Evolutionary conservation across 2,113 vertebrate species (phyloP), one percentile per base, ranked within the genome.

Genomic region (Nibea coibor): DNA sequence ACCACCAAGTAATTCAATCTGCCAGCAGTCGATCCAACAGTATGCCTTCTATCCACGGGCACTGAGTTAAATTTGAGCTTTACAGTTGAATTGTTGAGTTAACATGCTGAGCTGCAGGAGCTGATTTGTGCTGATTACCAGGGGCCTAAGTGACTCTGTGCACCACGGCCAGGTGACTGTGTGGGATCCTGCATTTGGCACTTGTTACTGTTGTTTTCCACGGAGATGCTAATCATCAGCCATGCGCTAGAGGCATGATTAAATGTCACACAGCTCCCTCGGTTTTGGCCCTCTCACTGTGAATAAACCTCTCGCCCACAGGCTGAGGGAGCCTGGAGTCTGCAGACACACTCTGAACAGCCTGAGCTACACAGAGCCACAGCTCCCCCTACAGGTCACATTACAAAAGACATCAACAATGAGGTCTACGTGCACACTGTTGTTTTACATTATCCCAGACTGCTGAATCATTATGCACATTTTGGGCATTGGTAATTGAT

Each of bases 171-270:
- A 85, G 84, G 85, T 92, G 90, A 85, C 79, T 88, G 84, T 79
- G 77, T 80, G 65, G 72, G 75, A 87, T 82, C 75, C 85, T 83
- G 85, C 72, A 24, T 88, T 87, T 88, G 85, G 77, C 80, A 66
- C 72, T 75, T 75, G 84, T 86, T 87, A 68, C 65, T 82, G 82
- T 80, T 82, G 78, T 90, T 91, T 85, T 89, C 83, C 80, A 80
- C 74, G 69, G 72, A 90, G 86, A 91, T 92, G 89, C 77, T 87
- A 90, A 93, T 92, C 86, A 91, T 86, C 79, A 79, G 80, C 85
- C 72, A 81, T 85, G 88, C 57, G 79, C 83, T 47, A 42, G 75
- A 78, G 85, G 82, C 83, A 74, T 88, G 81, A 88, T 91, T 90
- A 92, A 89, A 93, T 87, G 86, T 91, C 89, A 88, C 77, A 65